Conservation (phyloP, 2,797 vertebrate species). For the Chrysocyon brachyurus region DNA sequence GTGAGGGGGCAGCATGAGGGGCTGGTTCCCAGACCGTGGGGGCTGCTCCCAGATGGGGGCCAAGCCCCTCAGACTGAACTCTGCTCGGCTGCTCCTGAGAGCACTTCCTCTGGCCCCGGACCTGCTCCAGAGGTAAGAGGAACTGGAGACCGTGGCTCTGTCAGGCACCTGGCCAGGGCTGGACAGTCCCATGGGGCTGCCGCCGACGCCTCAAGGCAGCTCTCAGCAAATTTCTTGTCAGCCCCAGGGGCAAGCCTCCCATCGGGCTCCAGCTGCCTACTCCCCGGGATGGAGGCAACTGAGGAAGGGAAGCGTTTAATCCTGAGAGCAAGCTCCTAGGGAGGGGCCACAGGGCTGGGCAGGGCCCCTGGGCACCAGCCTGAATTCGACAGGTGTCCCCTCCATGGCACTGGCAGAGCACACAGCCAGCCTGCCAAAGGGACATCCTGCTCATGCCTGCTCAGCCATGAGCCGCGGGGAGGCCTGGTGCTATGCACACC, state of each 20-base stretch:
- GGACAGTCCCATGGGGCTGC: not conserved
- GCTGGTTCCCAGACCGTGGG: not conserved
- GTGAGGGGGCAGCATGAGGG: not conserved
- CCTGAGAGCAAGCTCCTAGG: slow-evolving; percentile 14
- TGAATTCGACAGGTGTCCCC: slow-evolving; percentile 66
- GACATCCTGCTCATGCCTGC: not conserved
- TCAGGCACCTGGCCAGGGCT: not conserved
- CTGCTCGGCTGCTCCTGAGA: not conserved
- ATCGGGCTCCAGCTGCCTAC: not conserved
- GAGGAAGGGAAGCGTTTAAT: slow-evolving; percentile 27
- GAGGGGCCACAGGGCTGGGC: not conserved
- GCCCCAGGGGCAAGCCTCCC: not conserved
- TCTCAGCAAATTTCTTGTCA: not conserved
- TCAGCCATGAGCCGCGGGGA: not conserved
- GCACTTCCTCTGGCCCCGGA: slow-evolving; percentile 44
- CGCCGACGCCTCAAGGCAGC: not conserved
- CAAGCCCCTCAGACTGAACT: slow-evolving; percentile 28
- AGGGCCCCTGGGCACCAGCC: slow-evolving; percentile 43
- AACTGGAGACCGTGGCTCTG: not conserved
- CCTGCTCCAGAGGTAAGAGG: not conserved
- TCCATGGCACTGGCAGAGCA: not conserved
- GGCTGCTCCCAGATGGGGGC: not conserved
- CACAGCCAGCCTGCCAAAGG: slow-evolving; percentile 25
- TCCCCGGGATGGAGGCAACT: not conserved
- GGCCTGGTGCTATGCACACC: not conserved